Base-by-base conservation (phyloP, 2,888 invertebrate genomes). In the Aporophyla nigra region DNA sequence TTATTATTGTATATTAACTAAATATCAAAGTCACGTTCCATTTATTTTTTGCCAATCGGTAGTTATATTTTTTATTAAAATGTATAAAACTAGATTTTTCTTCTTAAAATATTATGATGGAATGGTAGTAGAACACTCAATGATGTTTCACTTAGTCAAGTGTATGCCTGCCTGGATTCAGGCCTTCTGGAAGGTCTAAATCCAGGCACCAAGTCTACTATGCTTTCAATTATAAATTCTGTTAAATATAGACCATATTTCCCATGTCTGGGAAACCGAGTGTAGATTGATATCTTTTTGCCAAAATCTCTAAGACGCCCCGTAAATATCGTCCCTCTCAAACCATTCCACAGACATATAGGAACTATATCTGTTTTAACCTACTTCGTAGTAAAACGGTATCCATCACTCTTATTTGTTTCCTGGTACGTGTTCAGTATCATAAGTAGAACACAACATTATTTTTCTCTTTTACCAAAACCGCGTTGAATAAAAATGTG, bases 351-450 rank as follows among this genome's bases (percentile, higher is more conserved):
- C 24, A 46, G 16, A 27, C 51, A 10, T n/a, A 51, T 16, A 33
- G 16, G n/a, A 49, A 16, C 16, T 72, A 19, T 49, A 61, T 49
- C 43, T 33, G 49, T 33, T 53, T 46, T 53, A 63, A 58, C 67
- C 46, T 67, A 74, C 6, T 49, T 49, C 51, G n/a, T 53, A 68
- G 24, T 56, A 56, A 46, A 78, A 54, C 53, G 16, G 58, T 74
- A 74, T 74, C 58, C 62, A 68, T 80, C 78, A 68, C 56, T 68
- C 56, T 74, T 58, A 80, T 74, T 79, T 79, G 56, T 79, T 80
- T 53, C 61, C 54, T 61, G 19, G 12, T 40, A 59, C 80, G 74
- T 79, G 80, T 24, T 21, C n/a, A n/a, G n/a, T 46, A 49, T 74
- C 46, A 49, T 40, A 67, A 79, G n/a, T 27, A 74, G 51, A 74